Evolutionary conservation across 2,888 invertebrate genomes (phyloP), one percentile per base, ranked within the genome.

Genomic region (Gymnocheta viridis): DNA sequence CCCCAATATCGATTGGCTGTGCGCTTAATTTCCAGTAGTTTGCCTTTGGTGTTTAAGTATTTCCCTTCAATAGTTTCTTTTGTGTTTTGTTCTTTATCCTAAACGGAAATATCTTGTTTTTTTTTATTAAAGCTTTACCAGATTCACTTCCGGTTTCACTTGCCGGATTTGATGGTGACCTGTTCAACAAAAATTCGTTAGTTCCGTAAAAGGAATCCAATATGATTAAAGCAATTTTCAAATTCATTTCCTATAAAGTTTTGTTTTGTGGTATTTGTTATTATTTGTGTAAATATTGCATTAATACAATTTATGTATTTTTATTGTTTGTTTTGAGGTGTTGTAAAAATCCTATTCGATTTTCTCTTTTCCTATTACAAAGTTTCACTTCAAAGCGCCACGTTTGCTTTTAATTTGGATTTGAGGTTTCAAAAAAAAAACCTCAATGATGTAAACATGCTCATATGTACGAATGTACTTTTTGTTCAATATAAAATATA

Each of bases 121-220:
- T 78, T 17, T 41, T 78, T 32, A 49, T 38, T 67, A 47, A 47
- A 17, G 10, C 38, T 2, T 27, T 83, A 85, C 86, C 78, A 82
- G 87, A 66, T 87, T 87, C 80, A 90, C 89, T 90, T 90, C 90
- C 90, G 90, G 88, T 89, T 86, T 84, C 32, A 85, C 87, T 84
- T 86, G 87, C 87, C 86, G 66, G 6, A 5, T 14, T 44, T 66
- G 78, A 88, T 90, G 90, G 38, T 67, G 78, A 88, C 90, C 90
- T 89, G 89, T 86, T 90, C 86, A 86, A 82, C 87, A 88, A 87
- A 89, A 90, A 90, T 90, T 87, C 87, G 87, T 86, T 88, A 90
- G 90, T 90, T 90, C 90, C 90, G 90, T 90, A 90, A 81, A 79
- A 73, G 62, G 81, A 81, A 77, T 80, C 64, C 67, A 62, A 81